phyloP scores from a whole-genome alignment of 2,113 vertebrate genomes.

The Procavia capensis region DNA sequence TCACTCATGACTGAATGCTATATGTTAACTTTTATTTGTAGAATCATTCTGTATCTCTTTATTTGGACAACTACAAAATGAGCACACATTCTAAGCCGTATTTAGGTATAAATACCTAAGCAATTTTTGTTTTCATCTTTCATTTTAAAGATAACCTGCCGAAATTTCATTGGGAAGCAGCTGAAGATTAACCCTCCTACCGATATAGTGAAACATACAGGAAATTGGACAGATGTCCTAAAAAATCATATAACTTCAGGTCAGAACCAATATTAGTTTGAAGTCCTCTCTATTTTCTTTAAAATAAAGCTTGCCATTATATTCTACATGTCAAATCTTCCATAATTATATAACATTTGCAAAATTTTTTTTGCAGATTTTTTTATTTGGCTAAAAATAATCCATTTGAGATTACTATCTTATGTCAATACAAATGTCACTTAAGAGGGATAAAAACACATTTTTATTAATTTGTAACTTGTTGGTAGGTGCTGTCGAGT shows the following conservation, averaged over 20 bases:
- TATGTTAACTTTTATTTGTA: slow-evolving; percentile 54
- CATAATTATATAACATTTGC: slow-evolving; percentile 19
- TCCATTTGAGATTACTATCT: slow-evolving; percentile 44
- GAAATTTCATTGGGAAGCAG: slow-evolving; percentile 89
- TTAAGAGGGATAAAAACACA: not conserved
- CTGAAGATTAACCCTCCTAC: slow-evolving; percentile 73
- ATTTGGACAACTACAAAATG: slow-evolving; percentile 62
- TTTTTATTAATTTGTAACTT: not conserved
- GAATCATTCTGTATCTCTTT: not conserved
- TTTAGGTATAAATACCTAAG: not conserved
- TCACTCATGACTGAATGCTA: slow-evolving; percentile 28
- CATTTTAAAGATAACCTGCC: slow-evolving; percentile 90
- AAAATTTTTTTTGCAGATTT: slow-evolving; percentile 44
- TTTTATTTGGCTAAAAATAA: slow-evolving; percentile 64
- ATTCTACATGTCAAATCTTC: not conserved
- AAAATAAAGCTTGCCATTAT: not conserved
- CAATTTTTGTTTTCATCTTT: slow-evolving; percentile 70
- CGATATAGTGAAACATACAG: slow-evolving; percentile 24
- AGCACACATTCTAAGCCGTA: slow-evolving; percentile 51
- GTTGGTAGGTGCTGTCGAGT: too few species aligned
- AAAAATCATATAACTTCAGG: slow-evolving; percentile 74
- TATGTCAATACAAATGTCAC: not conserved
- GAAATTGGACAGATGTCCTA: not conserved
- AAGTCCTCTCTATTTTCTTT: not conserved
- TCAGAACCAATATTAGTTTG: slow-evolving; percentile 72